phyloP scores from a whole-genome alignment of 35 echinoderm and acorn worm species.

The Lytechinus variegatus region DNA sequence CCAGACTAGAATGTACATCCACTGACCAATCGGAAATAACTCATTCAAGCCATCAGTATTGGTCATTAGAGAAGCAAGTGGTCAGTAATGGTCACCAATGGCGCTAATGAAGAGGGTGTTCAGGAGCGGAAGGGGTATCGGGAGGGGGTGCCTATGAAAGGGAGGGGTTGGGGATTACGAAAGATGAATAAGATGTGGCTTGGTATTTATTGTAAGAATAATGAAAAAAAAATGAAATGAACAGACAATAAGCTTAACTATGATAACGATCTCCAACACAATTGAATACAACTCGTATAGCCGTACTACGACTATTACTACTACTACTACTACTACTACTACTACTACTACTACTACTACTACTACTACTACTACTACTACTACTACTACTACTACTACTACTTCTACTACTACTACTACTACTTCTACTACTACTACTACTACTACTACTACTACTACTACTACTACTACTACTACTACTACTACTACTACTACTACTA shows the following conservation, averaged over 20 bases:
- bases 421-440: background rate
- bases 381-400: background rate
- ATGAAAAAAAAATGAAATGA: no score
- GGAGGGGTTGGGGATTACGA: background rate
- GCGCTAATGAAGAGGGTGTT: conserved; percentile 16
- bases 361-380: background rate
- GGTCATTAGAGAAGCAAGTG: conserved; percentile 29
- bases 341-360: background rate
- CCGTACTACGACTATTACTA: background rate
- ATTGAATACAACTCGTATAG: background rate
- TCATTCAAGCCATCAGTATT: background rate
- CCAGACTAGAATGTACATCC: background rate
- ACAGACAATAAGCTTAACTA: background rate
- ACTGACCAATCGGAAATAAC: conserved; percentile 42
- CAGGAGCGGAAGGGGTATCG: conserved; percentile 9
- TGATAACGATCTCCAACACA: background rate
- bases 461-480: background rate
- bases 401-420: background rate
- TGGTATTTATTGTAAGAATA: no score
- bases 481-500: background rate
- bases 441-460: background rate
- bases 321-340: background rate
- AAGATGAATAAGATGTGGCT: background rate
- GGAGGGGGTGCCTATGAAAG: background rate
- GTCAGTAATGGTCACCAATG: conserved; percentile 17